These are phyloP conservation scores for Eucera pruinosa DNA, from an alignment of 2,888 invertebrate species.

Conservation along the genomic window DNA sequence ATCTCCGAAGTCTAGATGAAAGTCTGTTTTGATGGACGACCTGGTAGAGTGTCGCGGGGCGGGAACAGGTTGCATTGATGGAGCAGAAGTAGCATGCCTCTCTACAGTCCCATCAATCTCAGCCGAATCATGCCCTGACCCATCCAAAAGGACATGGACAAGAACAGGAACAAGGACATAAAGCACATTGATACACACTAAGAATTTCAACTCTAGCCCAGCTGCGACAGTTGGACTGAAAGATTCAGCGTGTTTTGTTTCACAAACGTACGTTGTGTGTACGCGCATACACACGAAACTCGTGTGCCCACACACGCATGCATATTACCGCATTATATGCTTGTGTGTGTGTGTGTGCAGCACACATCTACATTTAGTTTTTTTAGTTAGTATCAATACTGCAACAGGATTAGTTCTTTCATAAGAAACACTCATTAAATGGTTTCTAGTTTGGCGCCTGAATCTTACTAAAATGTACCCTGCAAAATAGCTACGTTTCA, in stretches of 20 bases:
- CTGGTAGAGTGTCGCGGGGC: conserved; percentile 80
- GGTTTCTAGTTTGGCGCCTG: conserved; percentile 79
- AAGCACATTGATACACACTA: conserved; percentile 85
- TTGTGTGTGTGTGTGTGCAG: conserved; percentile 62
- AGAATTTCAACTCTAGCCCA: conserved; percentile 81
- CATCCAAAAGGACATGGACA: conserved; percentile 84
- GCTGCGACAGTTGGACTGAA: conserved; percentile 76
- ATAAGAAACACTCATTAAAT: conserved; percentile 76
- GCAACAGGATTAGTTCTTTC: conserved; percentile 79
- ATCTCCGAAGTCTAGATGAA: conserved; percentile 78
- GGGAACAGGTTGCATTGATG: conserved; percentile 83
- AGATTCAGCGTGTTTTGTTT: conserved; percentile 71
- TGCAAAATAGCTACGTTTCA: conserved; percentile 18
- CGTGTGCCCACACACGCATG: conserved; percentile 57
- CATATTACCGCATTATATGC: conserved; percentile 42
- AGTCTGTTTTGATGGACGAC: conserved; percentile 77
- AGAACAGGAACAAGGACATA: conserved; percentile 84
- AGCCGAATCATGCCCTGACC: conserved; percentile 84
- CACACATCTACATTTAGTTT: conserved; percentile 57
- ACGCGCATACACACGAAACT: conserved; percentile 58
- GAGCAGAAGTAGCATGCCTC: conserved; percentile 83
- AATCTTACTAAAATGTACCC: conserved; percentile 80
- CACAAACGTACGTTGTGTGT: conserved; percentile 57
- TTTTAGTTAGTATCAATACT: conserved; percentile 80
- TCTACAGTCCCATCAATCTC: conserved; percentile 84